Percentiles rank a stretch among this genome's conserved stretches.
phyloP scores from a whole-genome alignment of 64 coral and sea anemone genomes.

The Actinia tenebrosa region DNA sequence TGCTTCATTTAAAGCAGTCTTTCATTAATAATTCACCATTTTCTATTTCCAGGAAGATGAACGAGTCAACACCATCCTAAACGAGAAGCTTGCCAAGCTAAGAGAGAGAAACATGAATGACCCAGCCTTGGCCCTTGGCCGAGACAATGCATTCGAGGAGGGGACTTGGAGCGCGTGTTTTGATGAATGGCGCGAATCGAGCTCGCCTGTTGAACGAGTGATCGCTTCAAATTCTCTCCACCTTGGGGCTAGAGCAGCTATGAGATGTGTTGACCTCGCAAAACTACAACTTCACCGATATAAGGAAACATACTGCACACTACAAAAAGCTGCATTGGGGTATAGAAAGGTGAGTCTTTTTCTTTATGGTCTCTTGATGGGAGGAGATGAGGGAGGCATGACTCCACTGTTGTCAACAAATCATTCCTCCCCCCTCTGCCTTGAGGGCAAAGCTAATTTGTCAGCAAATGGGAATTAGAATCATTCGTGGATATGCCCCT shows the following conservation, averaged over 20 bases:
- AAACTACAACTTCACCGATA: slow-evolving; percentile 44
- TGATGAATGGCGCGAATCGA: slow-evolving; percentile 15
- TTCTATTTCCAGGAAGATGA: slow-evolving; percentile 46
- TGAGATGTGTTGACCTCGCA: slow-evolving; percentile 45
- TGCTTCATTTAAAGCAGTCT: too few relatives aligned
- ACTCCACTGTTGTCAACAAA: too few relatives aligned
- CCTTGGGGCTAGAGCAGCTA: slow-evolving; percentile 44
- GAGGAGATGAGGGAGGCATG: too few relatives aligned
- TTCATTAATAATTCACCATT: not conserved
- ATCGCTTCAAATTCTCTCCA: slow-evolving; percentile 42
- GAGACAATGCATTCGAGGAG: slow-evolving; percentile 43
- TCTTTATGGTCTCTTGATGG: not conserved
- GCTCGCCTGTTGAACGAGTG: slow-evolving; percentile 48
- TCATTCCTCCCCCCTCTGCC: too few relatives aligned
- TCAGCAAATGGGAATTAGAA: too few relatives aligned
- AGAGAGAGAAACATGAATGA: slow-evolving; percentile 19
- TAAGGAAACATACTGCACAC: slow-evolving; percentile 26
- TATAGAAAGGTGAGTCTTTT: slow-evolving; percentile 31
- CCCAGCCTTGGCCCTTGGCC: slow-evolving; percentile 39
- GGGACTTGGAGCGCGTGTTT: slow-evolving; percentile 54
- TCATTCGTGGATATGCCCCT: too few relatives aligned
- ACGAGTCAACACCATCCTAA: slow-evolving; percentile 29
- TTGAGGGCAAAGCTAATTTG: too few relatives aligned
- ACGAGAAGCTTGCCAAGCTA: slow-evolving; percentile 44
- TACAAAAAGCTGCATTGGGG: slow-evolving; percentile 44